phyloP scores from a whole-genome alignment of 2,113 vertebrate species.

The Channa argus region DNA sequence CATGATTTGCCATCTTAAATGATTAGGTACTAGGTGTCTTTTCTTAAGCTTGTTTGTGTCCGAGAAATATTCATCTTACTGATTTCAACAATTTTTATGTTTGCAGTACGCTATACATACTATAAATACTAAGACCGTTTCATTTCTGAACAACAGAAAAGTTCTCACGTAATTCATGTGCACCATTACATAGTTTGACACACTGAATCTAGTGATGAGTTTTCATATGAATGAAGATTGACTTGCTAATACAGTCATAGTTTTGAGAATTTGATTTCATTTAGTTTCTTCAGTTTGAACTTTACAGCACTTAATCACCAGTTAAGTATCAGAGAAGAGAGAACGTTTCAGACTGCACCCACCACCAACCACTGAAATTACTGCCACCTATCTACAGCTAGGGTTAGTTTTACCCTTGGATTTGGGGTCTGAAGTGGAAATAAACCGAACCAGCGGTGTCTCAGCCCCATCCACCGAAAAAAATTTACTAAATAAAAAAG shows the following conservation, averaged over 20 bases:
- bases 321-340: slow-evolving; percentile 46
- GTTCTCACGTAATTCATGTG: background rate
- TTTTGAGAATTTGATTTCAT: background rate
- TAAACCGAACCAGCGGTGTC: slow-evolving; percentile 82
- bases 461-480: slow-evolving; percentile 63
- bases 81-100: background rate
- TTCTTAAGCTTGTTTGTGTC: background rate
- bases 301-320: slow-evolving; percentile 37
- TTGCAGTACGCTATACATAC: slow-evolving; percentile 21
- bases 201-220: background rate
- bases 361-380: slow-evolving; percentile 63
- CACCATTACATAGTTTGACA: background rate
- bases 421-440: slow-evolving; percentile 58
- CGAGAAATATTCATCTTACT: background rate
- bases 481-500: slow-evolving; percentile 70
- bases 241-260: background rate
- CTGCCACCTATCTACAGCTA: slow-evolving; percentile 30
- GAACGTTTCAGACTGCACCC: slow-evolving; percentile 69
- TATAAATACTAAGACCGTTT: slow-evolving; percentile 48
- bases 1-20: background rate
- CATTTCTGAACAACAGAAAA: background rate
- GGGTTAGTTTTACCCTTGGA: slow-evolving; percentile 26
- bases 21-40: background rate
- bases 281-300: slow-evolving; percentile 2
- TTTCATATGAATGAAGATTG: too few species aligned